Evolutionary conservation across 2,888 invertebrate species (phyloP), one percentile per base, ranked within the genome.

Genomic region (Bellardia pandia): DNA sequence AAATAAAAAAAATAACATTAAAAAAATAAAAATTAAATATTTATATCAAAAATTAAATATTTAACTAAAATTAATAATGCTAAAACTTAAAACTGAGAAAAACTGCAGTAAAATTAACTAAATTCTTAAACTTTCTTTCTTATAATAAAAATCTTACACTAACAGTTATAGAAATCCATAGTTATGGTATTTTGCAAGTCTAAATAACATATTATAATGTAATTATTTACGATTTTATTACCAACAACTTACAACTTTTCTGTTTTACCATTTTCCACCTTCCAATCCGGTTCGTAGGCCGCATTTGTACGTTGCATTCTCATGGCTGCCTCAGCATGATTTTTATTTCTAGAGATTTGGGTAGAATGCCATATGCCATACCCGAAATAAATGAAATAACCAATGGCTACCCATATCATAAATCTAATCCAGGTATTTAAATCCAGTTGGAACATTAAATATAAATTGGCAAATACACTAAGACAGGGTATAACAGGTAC

Each of bases 391-490:
- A 98, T 97, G 2, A 95, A 90, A 91, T 98, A 96, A 95, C 98
- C 98, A 85, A 98, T 94, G 8, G 94, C 91, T 89, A 99, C 95
- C 98, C 98, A 99, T 16, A 97, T 95, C 77, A 95, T 94, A 94
- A 98, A 98, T 91, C 98, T 95, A 83, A 98, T 95, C 98, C 98
- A 98, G 2, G 98, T 98, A 91, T 96, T 95, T 72, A 95, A 90
- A 92, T 98, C 97, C 87, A 99, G 94, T 94, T 98, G 97, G 90
- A 97, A 95, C 98, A 98, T 98, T 77, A 99, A 94, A 93, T 98
- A 98, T 75, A 98, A 94, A 94, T 99, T 99, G 91, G 97, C 96
- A 88, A 98, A 95, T 62, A 98, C 96, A 93, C 98, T 98, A 7
- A 97, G 91, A 90, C 96, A 96, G 3, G 98, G 98, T 88, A 98